Conservation (phyloP, 2,797 vertebrate genomes). For the Malurus leucopterus region DNA sequence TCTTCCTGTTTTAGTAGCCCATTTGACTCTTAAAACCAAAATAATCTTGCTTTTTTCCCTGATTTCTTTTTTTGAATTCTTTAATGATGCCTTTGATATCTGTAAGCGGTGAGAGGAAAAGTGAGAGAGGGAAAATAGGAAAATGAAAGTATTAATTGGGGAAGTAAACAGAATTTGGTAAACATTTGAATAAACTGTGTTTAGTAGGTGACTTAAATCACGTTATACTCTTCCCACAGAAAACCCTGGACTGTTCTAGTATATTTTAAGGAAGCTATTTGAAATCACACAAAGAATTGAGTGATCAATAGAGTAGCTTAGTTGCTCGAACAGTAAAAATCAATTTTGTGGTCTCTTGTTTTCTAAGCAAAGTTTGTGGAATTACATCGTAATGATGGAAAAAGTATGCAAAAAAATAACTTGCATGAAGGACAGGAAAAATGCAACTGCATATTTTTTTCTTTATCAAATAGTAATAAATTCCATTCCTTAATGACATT, state of each 20-base stretch:
- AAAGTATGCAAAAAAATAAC: background rate
- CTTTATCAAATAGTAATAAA: background rate
- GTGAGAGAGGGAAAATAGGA: background rate
- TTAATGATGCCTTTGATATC: background rate
- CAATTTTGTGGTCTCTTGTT: background rate
- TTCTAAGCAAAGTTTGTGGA: conserved; percentile 20
- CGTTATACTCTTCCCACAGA: background rate
- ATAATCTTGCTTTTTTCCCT: background rate
- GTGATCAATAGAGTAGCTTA: conserved; percentile 9
- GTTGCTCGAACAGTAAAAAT: conserved; percentile 12
- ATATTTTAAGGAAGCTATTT: conserved; percentile 8
- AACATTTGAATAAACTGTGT: background rate
- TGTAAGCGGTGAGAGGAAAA: background rate
- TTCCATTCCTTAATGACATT: background rate
- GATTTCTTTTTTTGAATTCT: background rate
- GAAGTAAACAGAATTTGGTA: background rate
- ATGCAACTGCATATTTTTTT: background rate
- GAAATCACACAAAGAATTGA: conserved; percentile 4
- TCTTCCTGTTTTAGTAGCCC: background rate
- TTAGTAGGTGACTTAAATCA: background rate
- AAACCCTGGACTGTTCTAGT: background rate
- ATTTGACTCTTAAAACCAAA: background rate
- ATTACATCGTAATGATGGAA: conserved; percentile 1
- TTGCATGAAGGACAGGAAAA: background rate
- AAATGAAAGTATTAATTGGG: background rate